These are phyloP conservation scores for Prosapia bicincta DNA, from an alignment of 2,888 invertebrate genomes.

Conservation along the genomic window DNA sequence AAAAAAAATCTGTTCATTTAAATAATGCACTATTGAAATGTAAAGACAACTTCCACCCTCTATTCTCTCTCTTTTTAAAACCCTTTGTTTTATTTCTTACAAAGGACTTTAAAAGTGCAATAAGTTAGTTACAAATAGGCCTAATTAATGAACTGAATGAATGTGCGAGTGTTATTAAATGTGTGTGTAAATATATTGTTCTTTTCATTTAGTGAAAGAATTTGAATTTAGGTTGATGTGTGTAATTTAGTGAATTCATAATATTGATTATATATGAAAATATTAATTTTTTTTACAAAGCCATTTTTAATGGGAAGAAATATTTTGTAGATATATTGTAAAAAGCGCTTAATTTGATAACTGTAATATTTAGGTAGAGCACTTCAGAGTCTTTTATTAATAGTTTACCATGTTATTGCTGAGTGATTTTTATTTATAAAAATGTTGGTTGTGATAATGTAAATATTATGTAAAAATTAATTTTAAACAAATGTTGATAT, in stretches of 20 bases:
- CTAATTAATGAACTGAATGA: constrained; percentile 9
- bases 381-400: constrained; percentile 19
- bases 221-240: neutral
- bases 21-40: too few species aligned
- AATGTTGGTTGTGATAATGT: constrained; percentile 29
- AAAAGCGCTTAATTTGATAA: constrained; percentile 24
- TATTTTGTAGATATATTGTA: constrained; percentile 25
- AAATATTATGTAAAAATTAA: constrained; percentile 10
- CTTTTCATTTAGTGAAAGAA: neutral
- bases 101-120: constrained; percentile 10
- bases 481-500: neutral
- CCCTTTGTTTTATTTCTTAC: neutral
- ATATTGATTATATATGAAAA: neutral
- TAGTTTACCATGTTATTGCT: constrained; percentile 20
- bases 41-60: too few species aligned
- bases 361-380: constrained; percentile 18
- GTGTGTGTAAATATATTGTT: constrained; percentile 15
- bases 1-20: too few species aligned
- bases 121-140: constrained; percentile 25
- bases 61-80: neutral
- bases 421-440: constrained; percentile 13
- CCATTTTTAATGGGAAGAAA: neutral
- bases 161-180: constrained; percentile 20
- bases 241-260: neutral
- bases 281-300: neutral